Evolutionary conservation across 2,888 invertebrate species (phyloP).

Genomic region (Eupithecia vulgata): DNA sequence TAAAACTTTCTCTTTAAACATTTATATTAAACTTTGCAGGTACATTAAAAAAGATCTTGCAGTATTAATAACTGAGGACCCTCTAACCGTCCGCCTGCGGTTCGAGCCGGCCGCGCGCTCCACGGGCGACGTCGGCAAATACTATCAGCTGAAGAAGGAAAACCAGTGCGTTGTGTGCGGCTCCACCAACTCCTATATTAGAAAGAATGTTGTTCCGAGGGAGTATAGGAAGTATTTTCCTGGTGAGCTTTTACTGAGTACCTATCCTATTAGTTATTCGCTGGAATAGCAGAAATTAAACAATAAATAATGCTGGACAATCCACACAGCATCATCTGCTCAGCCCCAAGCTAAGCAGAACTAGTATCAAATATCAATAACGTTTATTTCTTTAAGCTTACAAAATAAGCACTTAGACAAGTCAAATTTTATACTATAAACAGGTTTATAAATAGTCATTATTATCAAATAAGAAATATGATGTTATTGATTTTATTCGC

Average conservation of each 20-base stretch:
- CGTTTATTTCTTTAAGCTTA: no score
- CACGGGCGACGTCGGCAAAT: conserved; percentile 87
- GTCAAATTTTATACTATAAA: no score
- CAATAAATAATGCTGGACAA: no score
- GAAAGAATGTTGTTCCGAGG: conserved; percentile 92
- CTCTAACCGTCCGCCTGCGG: conserved; percentile 87
- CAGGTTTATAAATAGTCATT: no score
- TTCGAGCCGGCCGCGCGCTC: conserved; percentile 92
- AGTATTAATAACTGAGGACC: conserved; percentile 69
- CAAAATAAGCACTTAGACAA: no score
- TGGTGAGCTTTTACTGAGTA: conserved; percentile 65
- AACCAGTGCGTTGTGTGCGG: conserved; percentile 94
- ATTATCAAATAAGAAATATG: no score
- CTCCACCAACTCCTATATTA: conserved; percentile 85
- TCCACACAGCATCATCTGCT: no score
- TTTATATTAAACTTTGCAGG: conserved; percentile 57
- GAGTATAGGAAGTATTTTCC: conserved; percentile 92
- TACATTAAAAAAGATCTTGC: conserved; percentile 81
- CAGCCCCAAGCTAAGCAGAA: no score
- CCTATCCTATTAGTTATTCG: no score
- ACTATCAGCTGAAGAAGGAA: conserved; percentile 88
- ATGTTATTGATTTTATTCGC: no score
- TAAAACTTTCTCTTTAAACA: background rate
- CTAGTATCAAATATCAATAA: no score
- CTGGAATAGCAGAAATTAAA: no score